Conservation (phyloP, 2,113 vertebrate species). For the Serinus canaria region DNA sequence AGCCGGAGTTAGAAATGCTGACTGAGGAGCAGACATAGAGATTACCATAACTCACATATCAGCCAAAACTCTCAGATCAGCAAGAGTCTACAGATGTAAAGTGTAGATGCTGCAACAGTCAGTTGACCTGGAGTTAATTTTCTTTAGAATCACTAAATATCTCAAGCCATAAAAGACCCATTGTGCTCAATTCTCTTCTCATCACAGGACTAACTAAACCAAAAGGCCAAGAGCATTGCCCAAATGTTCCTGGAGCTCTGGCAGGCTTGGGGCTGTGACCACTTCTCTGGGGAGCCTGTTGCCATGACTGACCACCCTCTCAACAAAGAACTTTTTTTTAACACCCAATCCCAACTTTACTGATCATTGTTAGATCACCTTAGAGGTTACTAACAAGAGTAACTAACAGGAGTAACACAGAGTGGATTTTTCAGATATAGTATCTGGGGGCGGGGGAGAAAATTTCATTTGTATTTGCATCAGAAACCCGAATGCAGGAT, state of each 20-base stretch:
- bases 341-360: neutral
- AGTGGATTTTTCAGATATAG: neutral
- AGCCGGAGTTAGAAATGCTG: neutral
- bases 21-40: neutral
- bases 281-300: neutral
- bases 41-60: neutral
- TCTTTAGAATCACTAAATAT: neutral
- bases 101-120: neutral
- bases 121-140: neutral
- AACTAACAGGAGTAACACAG: neutral
- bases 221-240: neutral
- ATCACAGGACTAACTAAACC: neutral
- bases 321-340: neutral
- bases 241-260: neutral
- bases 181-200: neutral
- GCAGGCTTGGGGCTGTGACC: neutral
- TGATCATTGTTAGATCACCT: neutral
- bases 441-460: rapidly evolving
- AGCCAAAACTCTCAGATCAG: neutral
- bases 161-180: neutral
- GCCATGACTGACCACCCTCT: neutral
- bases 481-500: neutral
- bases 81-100: neutral
- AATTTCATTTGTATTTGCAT: neutral
- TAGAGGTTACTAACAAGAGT: neutral